phyloP scores from a whole-genome alignment of 2,113 vertebrate species.

The Cavia aperea region DNA sequence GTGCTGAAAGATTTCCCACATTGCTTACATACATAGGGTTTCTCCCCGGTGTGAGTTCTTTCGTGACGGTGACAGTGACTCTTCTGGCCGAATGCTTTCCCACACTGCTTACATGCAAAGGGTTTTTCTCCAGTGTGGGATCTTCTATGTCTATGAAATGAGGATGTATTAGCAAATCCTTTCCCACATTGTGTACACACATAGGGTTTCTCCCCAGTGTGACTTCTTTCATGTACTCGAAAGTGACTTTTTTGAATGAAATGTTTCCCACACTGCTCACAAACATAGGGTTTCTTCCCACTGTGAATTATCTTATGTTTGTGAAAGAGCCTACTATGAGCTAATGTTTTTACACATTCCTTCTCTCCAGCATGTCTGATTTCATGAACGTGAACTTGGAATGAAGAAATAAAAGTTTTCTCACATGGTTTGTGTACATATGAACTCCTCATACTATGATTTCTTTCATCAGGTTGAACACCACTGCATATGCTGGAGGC shows the following conservation, averaged over 20 bases:
- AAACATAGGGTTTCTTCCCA: not conserved
- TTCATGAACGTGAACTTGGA: not conserved
- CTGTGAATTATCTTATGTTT: not conserved
- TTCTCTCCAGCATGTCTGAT: not conserved
- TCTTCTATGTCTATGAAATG: not conserved
- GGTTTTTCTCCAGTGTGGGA: not conserved
- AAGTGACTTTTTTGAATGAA: not conserved
- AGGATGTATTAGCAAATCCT: not conserved
- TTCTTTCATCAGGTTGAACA: not conserved
- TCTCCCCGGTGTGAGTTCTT: not conserved
- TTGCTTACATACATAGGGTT: not conserved
- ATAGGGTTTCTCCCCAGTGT: not conserved
- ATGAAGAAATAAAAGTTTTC: not conserved
- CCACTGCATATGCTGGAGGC: not conserved
- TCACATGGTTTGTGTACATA: not conserved
- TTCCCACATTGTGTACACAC: not conserved
- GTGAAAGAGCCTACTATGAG: not conserved
- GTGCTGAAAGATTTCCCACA: not conserved
- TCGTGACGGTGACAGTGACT: not conserved
- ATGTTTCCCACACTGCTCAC: not conserved
- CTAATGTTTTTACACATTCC: not conserved
- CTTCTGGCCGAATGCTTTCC: not conserved
- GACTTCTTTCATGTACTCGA: not conserved
- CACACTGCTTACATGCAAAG: not conserved
- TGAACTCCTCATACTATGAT: not conserved